Evolutionary conservation across 2,888 invertebrate species (phyloP).

Genomic region (Drepana falcataria): DNA sequence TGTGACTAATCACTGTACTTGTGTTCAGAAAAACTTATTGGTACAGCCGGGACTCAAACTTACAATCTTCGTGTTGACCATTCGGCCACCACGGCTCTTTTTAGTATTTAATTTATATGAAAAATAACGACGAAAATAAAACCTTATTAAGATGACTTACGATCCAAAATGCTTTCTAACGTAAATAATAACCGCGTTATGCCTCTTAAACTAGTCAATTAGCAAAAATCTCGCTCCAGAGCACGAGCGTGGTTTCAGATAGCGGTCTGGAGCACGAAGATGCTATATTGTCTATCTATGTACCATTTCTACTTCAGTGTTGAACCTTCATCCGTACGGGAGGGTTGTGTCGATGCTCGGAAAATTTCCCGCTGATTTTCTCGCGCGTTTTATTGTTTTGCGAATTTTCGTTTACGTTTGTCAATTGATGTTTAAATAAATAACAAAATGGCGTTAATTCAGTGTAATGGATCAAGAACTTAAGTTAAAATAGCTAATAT

Average conservation of each 20-base stretch:
- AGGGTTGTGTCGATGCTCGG: slow-evolving; percentile 19
- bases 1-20: too few relatives aligned
- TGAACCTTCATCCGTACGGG: slow-evolving; percentile 14
- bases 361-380: slow-evolving; percentile 44
- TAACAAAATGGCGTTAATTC: neutral
- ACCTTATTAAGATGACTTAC: neutral
- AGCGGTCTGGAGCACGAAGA: neutral
- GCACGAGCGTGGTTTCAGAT: neutral
- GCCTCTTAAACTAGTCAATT: neutral
- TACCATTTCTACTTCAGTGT: slow-evolving; percentile 23
- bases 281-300: neutral
- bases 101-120: too few relatives aligned
- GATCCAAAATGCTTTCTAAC: neutral
- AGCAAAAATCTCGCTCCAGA: neutral
- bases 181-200: neutral
- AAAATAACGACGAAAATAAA: too few relatives aligned
- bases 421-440: neutral
- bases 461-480: neutral
- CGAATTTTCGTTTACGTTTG: neutral
- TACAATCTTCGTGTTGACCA: too few relatives aligned
- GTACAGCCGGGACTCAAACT: too few relatives aligned
- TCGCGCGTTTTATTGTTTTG: slow-evolving; percentile 9
- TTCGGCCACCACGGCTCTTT: too few relatives aligned
- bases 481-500: too few relatives aligned
- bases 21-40: too few relatives aligned